Evolutionary conservation across 2,113 vertebrate genomes (phyloP).

Genomic region (Aspidoscelis tigris): DNA sequence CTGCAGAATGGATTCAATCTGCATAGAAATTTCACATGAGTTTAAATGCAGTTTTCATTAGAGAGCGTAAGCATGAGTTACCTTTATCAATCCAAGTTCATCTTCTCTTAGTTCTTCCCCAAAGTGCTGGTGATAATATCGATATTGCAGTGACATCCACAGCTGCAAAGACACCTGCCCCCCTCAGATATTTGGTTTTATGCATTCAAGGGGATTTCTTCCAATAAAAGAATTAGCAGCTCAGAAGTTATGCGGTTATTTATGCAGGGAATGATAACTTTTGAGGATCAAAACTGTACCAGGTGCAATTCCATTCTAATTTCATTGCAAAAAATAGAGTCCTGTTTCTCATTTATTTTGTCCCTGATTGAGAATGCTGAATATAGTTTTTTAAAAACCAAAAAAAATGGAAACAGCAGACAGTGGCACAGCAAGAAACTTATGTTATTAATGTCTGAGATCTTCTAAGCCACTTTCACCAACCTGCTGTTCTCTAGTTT

Average conservation of each 20-base stretch:
- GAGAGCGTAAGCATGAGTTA: constrained; percentile 40
- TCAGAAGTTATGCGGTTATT: not conserved
- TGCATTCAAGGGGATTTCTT: constrained; percentile 27
- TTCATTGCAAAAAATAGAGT: not conserved
- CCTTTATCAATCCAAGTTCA: constrained; percentile 50
- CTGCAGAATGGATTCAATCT: constrained; percentile 56
- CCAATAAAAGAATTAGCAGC: constrained; percentile 47
- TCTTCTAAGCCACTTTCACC: not conserved
- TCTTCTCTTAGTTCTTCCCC: constrained; percentile 43
- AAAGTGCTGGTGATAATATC: constrained; percentile 46
- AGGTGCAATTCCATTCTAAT: not conserved
- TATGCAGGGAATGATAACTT: constrained; percentile 29
- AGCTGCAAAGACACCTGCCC: constrained; percentile 50
- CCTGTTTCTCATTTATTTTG: not conserved
- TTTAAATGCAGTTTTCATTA: constrained; percentile 53
- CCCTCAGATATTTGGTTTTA: constrained; percentile 46
- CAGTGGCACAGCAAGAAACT: not conserved
- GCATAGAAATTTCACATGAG: constrained; percentile 44
- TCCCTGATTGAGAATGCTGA: not conserved
- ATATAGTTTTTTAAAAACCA: rapidly evolving
- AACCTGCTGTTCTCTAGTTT: no score
- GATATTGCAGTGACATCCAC: constrained; percentile 49
- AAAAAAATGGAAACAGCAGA: not conserved
- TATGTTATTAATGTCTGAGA: not conserved
- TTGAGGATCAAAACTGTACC: constrained; percentile 14